Conservation (phyloP, 2,113 vertebrate species). For the Galbula dea region DNA sequence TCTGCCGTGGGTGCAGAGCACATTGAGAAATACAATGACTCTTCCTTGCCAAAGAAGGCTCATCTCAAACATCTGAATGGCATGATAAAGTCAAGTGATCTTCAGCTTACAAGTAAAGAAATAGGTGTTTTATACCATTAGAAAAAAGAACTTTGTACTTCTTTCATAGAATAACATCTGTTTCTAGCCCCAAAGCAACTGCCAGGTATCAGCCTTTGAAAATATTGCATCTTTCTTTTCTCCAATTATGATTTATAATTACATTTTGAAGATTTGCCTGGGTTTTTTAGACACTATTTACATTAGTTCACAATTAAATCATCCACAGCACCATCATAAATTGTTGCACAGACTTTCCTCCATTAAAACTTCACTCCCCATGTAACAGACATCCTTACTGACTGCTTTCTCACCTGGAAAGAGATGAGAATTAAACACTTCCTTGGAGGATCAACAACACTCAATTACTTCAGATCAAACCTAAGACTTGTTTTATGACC, state of each 20-base stretch:
- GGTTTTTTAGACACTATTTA: neutral
- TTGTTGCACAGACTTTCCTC: neutral
- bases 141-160: neutral
- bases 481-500: neutral
- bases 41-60: neutral
- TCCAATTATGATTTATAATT: neutral
- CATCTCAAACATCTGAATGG: neutral
- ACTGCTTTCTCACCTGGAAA: neutral
- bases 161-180: neutral
- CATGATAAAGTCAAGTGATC: slow-evolving; percentile 1
- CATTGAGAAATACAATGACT: neutral
- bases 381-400: neutral
- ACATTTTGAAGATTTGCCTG: neutral
- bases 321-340: neutral
- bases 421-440: neutral
- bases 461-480: neutral
- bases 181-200: neutral
- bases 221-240: neutral
- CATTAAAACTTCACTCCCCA: neutral
- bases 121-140: neutral
- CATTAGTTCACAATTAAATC: neutral
- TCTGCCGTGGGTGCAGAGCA: neutral
- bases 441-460: neutral
- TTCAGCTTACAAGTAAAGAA: neutral
- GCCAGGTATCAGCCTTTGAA: neutral